Conservation (phyloP, 2,888 invertebrate species). For the Agriopis leucophaearia region DNA sequence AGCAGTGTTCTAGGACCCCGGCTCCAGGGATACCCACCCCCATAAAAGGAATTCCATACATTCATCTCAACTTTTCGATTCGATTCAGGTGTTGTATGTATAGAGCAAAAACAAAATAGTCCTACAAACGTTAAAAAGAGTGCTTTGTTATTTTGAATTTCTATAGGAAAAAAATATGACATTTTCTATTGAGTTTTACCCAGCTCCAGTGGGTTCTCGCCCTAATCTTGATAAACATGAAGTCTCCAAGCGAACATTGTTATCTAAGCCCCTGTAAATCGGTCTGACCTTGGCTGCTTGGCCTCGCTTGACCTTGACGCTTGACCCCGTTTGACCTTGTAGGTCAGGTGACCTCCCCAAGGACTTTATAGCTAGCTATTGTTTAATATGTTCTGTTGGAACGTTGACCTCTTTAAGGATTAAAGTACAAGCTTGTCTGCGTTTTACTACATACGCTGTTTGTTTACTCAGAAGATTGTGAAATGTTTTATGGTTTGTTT, state of each 20-base stretch:
- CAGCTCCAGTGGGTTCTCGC: slow-evolving; percentile 4
- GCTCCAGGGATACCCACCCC: too few relatives aligned
- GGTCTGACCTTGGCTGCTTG: slow-evolving; percentile 55
- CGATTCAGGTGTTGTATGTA: too few relatives aligned
- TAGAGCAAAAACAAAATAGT: too few relatives aligned
- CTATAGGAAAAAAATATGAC: background rate
- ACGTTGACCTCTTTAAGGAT: slow-evolving; percentile 52
- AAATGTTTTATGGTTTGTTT: slow-evolving; percentile 3
- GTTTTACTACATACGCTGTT: slow-evolving; percentile 5
- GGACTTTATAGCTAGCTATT: slow-evolving; percentile 29
- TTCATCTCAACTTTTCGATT: too few relatives aligned
- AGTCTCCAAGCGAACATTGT: slow-evolving; percentile 22
- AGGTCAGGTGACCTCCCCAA: slow-evolving; percentile 48
- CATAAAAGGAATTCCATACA: too few relatives aligned
- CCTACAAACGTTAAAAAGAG: too few relatives aligned
- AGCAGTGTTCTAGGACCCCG: too few relatives aligned
- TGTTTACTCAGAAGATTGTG: background rate
- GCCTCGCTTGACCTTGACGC: slow-evolving; percentile 57
- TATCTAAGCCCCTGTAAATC: slow-evolving; percentile 34
- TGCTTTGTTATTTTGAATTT: too few relatives aligned
- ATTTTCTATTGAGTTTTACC: background rate
- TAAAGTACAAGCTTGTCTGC: slow-evolving; percentile 2
- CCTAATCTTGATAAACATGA: slow-evolving; percentile 40
- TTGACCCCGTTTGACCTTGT: slow-evolving; percentile 56
- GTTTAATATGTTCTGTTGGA: slow-evolving; percentile 43